These are phyloP conservation scores for Istiophorus platypterus DNA, from an alignment of 2,113 vertebrate genomes.

Conservation along the genomic window DNA sequence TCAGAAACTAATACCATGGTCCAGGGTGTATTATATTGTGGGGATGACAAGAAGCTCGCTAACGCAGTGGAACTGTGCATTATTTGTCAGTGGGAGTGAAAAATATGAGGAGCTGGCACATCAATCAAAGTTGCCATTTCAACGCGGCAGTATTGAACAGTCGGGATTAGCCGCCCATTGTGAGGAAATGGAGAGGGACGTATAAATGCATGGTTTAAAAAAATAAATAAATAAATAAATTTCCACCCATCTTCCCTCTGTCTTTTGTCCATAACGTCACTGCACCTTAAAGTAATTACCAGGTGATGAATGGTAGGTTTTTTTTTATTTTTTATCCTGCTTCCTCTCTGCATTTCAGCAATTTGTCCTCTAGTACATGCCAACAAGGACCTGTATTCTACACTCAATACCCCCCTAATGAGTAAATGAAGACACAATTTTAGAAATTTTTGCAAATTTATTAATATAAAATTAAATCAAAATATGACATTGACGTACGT, in stretches of 20 bases:
- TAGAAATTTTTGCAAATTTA: too few relatives aligned
- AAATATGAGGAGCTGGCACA: constrained; percentile 61
- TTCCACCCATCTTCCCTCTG: constrained; percentile 38
- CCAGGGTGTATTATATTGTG: constrained; percentile 63
- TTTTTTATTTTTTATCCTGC: constrained; percentile 34
- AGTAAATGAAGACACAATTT: too few relatives aligned
- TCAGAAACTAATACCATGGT: constrained; percentile 67
- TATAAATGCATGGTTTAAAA: constrained; percentile 55
- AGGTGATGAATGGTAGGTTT: constrained; percentile 60
- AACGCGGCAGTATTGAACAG: constrained; percentile 63
- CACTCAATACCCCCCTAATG: too few relatives aligned
- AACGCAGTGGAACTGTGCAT: constrained; percentile 75
- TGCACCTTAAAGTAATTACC: constrained; percentile 67
- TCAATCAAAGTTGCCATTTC: constrained; percentile 78
- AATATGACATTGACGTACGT: too few relatives aligned
- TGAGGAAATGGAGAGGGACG: constrained; percentile 68
- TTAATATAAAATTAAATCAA: too few relatives aligned
- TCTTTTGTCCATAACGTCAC: constrained; percentile 64
- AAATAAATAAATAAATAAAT: too few relatives aligned
- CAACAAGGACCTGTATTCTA: background rate
- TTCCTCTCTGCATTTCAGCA: background rate
- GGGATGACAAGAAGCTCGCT: constrained; percentile 66
- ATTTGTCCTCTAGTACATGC: background rate
- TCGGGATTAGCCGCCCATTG: constrained; percentile 80
- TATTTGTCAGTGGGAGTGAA: constrained; percentile 74